These are phyloP conservation scores for Bothrops jararaca DNA, from an alignment of 2,113 vertebrate genomes.

Conservation along the genomic window DNA sequence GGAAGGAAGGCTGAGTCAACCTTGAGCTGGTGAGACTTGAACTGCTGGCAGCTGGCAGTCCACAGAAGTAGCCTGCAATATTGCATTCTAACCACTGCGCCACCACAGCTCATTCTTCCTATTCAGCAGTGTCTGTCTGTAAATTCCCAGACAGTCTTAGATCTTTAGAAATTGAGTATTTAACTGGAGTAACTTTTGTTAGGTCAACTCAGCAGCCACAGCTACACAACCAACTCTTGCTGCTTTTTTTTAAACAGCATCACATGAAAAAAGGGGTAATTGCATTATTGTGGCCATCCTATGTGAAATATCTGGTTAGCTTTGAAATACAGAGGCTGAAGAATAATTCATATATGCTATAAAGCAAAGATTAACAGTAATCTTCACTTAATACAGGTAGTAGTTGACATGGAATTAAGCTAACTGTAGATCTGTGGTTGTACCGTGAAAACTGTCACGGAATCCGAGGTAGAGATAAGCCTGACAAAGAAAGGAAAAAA, in stretches of 20 bases:
- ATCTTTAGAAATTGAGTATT: background rate
- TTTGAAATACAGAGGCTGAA: background rate
- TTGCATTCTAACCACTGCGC: too few species aligned
- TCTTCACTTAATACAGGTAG: background rate
- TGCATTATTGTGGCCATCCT: background rate
- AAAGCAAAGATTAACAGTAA: background rate
- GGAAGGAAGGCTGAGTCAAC: too few species aligned
- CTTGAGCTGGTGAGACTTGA: too few species aligned
- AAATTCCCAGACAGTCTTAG: background rate
- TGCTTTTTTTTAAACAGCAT: background rate
- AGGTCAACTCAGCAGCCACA: background rate
- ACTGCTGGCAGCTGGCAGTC: too few species aligned
- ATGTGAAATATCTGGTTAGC: background rate
- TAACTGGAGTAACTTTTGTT: background rate
- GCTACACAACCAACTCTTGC: background rate
- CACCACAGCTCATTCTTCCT: background rate
- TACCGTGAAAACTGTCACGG: background rate
- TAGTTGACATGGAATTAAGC: background rate
- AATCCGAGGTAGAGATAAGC: background rate
- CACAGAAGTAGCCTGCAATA: too few species aligned
- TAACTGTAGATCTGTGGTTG: background rate
- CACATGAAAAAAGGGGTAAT: background rate
- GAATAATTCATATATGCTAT: background rate
- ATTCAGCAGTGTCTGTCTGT: background rate
- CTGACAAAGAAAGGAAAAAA: background rate